These are phyloP conservation scores for Cheumatopsyche charites DNA, from an alignment of 1,140 invertebrate genomes.

Conservation along the genomic window DNA sequence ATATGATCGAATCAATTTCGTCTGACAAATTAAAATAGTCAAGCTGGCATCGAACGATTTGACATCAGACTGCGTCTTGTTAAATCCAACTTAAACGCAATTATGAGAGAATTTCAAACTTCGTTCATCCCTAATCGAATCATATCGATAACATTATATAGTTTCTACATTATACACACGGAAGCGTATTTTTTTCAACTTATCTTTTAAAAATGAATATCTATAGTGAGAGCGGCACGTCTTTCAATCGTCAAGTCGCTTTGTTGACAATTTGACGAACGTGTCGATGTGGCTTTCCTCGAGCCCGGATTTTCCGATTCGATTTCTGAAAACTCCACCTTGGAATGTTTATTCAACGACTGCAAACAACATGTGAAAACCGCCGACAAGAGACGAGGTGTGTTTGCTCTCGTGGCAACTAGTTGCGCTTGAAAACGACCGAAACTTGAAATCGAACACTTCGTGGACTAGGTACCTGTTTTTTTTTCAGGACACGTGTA, in stretches of 20 bases:
- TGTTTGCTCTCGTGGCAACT: too few species aligned
- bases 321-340: too few species aligned
- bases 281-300: not conserved
- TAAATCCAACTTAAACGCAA: constrained; percentile 20
- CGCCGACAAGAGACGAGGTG: too few species aligned
- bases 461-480: not conserved
- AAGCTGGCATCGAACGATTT: not conserved
- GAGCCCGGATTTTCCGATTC: not conserved
- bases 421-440: too few species aligned
- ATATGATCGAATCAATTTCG: constrained; percentile 36
- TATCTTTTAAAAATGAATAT: too few species aligned
- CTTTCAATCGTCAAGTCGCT: not conserved
- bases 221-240: too few species aligned
- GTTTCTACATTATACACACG: not conserved
- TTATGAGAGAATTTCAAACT: not conserved
- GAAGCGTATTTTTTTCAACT: not conserved
- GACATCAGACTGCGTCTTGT: not conserved
- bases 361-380: too few species aligned
- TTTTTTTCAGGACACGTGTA: too few species aligned
- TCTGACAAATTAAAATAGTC: constrained; percentile 35
- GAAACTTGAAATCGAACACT: not conserved
- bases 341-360: too few species aligned
- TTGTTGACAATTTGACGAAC: not conserved
- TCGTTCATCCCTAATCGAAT: not conserved
- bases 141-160: not conserved